Evolutionary conservation across 2,888 invertebrate genomes (phyloP).

Genomic region (Aphidoletes aphidimyza): DNA sequence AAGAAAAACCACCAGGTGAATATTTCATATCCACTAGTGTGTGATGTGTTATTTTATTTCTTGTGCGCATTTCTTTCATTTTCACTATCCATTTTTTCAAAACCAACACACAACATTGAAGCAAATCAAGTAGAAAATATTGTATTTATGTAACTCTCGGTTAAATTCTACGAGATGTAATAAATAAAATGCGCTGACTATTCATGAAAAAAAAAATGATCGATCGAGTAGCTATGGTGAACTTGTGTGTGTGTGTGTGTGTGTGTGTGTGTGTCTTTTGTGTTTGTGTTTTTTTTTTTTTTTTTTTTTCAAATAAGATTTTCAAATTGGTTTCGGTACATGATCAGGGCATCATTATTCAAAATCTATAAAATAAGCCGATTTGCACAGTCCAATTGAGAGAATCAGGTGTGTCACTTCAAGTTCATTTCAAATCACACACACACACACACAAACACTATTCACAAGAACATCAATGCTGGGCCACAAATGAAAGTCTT

Average conservation of each 20-base stretch:
- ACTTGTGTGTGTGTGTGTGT: background rate
- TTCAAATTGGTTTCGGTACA: no score
- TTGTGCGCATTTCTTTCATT: background rate
- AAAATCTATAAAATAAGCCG: no score
- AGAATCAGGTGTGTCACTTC: no score
- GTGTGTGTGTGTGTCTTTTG: no score
- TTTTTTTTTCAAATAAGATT: background rate
- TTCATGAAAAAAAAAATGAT: background rate
- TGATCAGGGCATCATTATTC: no score
- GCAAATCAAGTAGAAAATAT: background rate
- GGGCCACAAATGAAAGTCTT: constrained; percentile 12
- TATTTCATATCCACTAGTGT: constrained; percentile 8
- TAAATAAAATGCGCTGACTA: constrained; percentile 21
- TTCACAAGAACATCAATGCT: background rate
- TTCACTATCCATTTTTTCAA: background rate
- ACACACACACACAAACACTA: background rate
- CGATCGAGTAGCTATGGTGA: background rate
- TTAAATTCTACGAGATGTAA: constrained; percentile 21
- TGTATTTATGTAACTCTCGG: background rate
- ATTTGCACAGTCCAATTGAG: no score
- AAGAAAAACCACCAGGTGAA: background rate
- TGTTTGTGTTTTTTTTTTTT: no score
- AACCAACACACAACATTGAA: background rate
- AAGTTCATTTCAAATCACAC: no score
- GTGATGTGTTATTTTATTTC: background rate